A percentile compares a stretch with the other conserved stretches of the same genome.
Conservation (phyloP, 2,113 vertebrate genomes). For the Xiphophorus couchianus region DNA sequence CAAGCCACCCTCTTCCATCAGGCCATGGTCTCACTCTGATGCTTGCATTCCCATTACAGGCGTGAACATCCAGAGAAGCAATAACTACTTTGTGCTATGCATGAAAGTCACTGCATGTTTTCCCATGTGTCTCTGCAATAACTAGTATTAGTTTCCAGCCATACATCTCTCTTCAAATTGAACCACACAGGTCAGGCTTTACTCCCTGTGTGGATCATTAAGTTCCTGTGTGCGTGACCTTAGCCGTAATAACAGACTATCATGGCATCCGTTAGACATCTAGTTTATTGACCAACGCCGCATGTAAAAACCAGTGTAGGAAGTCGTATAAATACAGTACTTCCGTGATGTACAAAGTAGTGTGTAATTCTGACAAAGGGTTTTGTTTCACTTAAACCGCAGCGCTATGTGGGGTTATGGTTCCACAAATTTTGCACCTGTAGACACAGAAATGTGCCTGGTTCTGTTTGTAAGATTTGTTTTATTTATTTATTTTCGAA, state of each 20-base stretch:
- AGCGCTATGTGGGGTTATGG: too few species aligned
- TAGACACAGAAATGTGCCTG: not conserved
- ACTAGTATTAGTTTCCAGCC: not conserved
- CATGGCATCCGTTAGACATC: too few species aligned
- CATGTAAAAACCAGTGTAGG: not conserved
- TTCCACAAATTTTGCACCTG: not conserved
- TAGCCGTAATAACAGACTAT: not conserved
- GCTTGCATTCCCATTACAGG: not conserved
- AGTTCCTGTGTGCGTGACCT: not conserved
- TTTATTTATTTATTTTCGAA: not conserved
- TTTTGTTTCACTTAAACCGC: not conserved
- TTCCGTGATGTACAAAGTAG: not conserved
- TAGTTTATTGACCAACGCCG: not conserved
- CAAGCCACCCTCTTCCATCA: not conserved
- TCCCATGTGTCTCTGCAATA: not conserved
- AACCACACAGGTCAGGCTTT: not conserved
- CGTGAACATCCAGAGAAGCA: not conserved
- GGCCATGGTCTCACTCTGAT: not conserved
- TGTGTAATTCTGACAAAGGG: too few species aligned
- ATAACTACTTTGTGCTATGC: not conserved
- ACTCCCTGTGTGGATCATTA: constrained; percentile 3
- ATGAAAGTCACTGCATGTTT: not conserved
- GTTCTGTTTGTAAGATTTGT: not conserved
- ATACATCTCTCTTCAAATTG: not conserved
- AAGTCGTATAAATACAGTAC: not conserved